Base-by-base conservation (phyloP, 1,140 invertebrate species). In the Caenorhabditis elegans region DNA sequence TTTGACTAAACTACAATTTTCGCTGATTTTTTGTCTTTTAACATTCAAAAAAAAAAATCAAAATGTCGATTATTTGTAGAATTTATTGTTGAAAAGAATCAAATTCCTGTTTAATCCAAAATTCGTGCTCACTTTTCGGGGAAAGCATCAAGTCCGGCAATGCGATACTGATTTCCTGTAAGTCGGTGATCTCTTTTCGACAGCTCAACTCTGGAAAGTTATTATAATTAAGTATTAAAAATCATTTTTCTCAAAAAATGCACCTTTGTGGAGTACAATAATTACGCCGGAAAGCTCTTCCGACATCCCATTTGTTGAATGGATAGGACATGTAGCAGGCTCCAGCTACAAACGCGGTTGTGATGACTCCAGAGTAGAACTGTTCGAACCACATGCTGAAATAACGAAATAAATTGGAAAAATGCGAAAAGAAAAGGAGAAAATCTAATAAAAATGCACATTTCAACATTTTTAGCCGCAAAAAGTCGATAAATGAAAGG, bases 341-440 rank as follows among this genome's bases (percentile, higher is more conserved):
- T 19, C 83, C 83, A 31, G 82, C 78, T n/a, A 85, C 78, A 22
- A 77, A 85, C 15, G 83, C 83, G 34, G 78, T 83, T 4, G 83
- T 85, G 51, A 85, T 85, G 17, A 83, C 46, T 36, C 83, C 83
- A 19, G 83, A 85, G 83, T 85, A 85, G 82, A 85, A 85, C 46
- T 83, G 81, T 65, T 85, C 83, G 77, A 80, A 85, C 83, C 83
- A 85, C 83, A 85, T 85, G 36, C 78, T 83, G 78, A 36, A 81
- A 81, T 19, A 46, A 43, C 6, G 39, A 43, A 43, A 43, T 8
- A 43, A 43, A 43, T 8, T 43, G 39, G 39, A 43, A 43, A 43
- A 43, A 43, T 8, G 15, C 6, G 39, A 43, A 43, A 43, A 43
- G 15, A 43, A 43, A 8, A 15, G 39, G 15, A 43, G 15, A 43